Percentiles rank a stretch among this genome's conserved stretches.
phyloP scores from a whole-genome alignment of 2,797 vertebrate genomes.

The Acestrorhynchus altus region DNA sequence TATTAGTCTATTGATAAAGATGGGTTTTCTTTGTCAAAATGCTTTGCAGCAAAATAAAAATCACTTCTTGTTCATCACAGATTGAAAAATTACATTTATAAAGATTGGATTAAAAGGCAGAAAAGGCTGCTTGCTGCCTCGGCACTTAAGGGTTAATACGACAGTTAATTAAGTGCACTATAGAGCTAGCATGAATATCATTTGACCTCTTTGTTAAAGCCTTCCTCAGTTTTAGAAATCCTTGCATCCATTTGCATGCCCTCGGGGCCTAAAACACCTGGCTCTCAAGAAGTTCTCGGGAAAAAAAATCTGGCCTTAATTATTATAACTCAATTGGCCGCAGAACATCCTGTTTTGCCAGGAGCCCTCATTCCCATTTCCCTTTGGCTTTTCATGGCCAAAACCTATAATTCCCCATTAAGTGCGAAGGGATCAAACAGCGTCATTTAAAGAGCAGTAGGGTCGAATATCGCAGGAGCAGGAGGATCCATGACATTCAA shows the following conservation, averaged over 20 bases:
- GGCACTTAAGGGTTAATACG: not conserved
- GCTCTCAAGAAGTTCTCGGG: not conserved
- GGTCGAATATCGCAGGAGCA: not conserved
- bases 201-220: not conserved
- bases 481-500: constrained; percentile 2
- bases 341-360: constrained; percentile 18
- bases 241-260: constrained; percentile 8
- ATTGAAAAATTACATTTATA: not conserved
- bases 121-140: not conserved
- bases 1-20: no score
- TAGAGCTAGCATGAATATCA: not conserved
- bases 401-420: constrained; percentile 1
- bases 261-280: constrained; percentile 3
- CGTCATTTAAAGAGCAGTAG: constrained; percentile 18
- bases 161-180: not conserved
- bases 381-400: constrained; percentile 3
- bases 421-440: constrained; percentile 12
- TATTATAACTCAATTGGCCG: constrained; percentile 17
- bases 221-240: not conserved
- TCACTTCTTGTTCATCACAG: no score
- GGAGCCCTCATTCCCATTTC: constrained; percentile 13
- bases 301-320: constrained; percentile 21
- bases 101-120: not conserved
- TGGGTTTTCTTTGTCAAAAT: no score
- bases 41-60: no score